Evolutionary conservation across 2,113 vertebrate species (phyloP), one percentile per base, ranked within the genome.

Genomic region (Romanogobio albipinnatus): DNA sequence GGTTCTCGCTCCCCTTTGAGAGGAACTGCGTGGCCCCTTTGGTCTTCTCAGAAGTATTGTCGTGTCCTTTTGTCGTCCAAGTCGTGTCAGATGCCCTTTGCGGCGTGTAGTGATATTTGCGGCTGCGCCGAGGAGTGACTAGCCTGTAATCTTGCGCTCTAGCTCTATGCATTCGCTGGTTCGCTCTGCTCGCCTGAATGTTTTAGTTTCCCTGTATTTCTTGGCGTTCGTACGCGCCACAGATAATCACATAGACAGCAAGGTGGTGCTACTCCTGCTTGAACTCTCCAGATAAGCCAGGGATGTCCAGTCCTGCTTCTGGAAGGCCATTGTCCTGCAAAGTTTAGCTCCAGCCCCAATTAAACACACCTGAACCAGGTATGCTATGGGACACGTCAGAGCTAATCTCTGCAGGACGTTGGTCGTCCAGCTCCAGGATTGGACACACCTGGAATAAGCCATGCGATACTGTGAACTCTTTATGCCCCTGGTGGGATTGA

Each of bases 101-200:
- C 87, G 83, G 85, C 84, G 17, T 56, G 17, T 19, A 53, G 53
- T 56, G 87, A 87, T 62, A 83, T 75, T 86, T 82, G 6, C 39
- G 6, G 5, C 39, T 39, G 39, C 39, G 39, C 39, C 39, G 5
- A 88, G 64, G 68, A 49, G 83, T 53, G 74, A 84, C 76, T 84
- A 85, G 86, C 78, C 62, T 14, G 76, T 71, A 66, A 88, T 76
- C 26, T 78, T 81, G 71, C 39, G 33, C 82, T 79, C 91, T 90
- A 91, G 73, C 78, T 79, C 91, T 91, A 91, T 93, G 90, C 91
- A 92, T 91, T 90, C 61, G 66, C 36, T 76, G 22, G 61, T 76
- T 29, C 64, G 26, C 26, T 80, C 64, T 45, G 45, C 66, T 79
- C 64, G 66, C 49, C 64, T 62, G 45, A 70, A 75, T 91, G 56